Base-by-base conservation (phyloP, 2,797 vertebrate species). In the Glossophaga mutica region DNA sequence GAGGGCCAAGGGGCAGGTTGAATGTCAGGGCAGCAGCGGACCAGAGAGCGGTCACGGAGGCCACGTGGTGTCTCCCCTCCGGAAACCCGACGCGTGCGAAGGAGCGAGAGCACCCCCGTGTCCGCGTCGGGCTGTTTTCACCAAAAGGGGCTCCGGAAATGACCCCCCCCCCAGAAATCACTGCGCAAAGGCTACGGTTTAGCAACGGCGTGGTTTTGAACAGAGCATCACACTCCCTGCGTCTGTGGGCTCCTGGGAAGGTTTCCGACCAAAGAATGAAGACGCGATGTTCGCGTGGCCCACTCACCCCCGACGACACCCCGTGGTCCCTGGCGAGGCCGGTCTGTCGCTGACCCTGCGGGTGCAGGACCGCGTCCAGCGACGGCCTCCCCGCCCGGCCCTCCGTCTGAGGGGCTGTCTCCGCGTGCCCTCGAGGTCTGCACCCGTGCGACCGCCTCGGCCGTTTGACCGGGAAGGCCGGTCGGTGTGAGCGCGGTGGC, bases 1-100 rank as follows among this genome's bases (percentile, higher is more conserved):
- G 50, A 19, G 96, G 93, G 97, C 76, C 96, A 81, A 9, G 77
- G 37, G 52, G 46, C 78, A 22, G 71, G 78, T 46, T 90, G 62
- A 39, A 2, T 70, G 68, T 24, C 74, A 92, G 91, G 86, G 7
- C 86, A 84, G 91, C 95, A 11, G 50, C 37, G 85, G 84, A 81
- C 5, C 52, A 52, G 90, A 87, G 68, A 71, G 6, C 50, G 92
- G 32, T 6, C 55, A 22, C 11, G 14, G 70, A 0, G 4, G 6
- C 2, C 32, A 3, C 8, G 12, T 0, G 76, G 87, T 67, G 76
- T 77, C 14, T 37, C 7, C 83, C 57, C 32, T 37, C 16, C 24
- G 18, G 55, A 48, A 90, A 26, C 85, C n/a, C 5, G 46, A 32
- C 48, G 52, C 50, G 26, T 34, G 19, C 8, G 73, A 11, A n/a